phyloP scores from a whole-genome alignment of 2,113 vertebrate species.

The Prionailurus viverrinus region DNA sequence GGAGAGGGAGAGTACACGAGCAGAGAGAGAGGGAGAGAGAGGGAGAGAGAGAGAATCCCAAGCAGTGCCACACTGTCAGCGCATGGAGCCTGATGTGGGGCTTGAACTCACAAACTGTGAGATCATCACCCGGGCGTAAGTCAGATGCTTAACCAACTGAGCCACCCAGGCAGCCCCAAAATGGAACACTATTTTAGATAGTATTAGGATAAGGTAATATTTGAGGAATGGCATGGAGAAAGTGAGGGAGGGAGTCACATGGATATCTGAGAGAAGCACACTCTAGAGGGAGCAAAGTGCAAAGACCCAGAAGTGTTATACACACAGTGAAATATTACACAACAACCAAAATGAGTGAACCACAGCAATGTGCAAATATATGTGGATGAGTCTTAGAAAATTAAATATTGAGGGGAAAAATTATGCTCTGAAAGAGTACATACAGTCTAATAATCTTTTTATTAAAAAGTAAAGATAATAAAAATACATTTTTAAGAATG shows the following conservation, averaged over 20 bases:
- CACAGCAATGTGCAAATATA: not conserved
- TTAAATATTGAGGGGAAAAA: not conserved
- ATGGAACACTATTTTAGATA: not conserved
- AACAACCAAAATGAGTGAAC: not conserved
- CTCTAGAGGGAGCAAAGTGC: not conserved
- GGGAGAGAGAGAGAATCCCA: too few species aligned
- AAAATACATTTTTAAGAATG: not conserved
- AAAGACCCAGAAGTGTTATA: not conserved
- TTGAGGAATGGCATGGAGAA: not conserved
- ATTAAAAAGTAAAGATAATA: constrained; percentile 7
- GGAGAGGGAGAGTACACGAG: too few species aligned
- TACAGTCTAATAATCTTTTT: not conserved
- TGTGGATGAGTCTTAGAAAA: not conserved
- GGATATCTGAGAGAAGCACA: not conserved
- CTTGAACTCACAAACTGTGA: too few species aligned
- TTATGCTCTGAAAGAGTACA: not conserved
- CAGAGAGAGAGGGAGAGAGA: too few species aligned
- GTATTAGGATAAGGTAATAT: not conserved
- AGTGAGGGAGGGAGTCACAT: not conserved
- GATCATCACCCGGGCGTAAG: too few species aligned
- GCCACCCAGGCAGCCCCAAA: too few species aligned
- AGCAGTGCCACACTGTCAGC: too few species aligned
- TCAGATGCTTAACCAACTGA: too few species aligned
- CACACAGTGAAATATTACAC: not conserved
- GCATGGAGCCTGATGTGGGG: too few species aligned